Evolutionary conservation across 1,140 invertebrate genomes (phyloP).

Genomic region (Dysdera silvatica): DNA sequence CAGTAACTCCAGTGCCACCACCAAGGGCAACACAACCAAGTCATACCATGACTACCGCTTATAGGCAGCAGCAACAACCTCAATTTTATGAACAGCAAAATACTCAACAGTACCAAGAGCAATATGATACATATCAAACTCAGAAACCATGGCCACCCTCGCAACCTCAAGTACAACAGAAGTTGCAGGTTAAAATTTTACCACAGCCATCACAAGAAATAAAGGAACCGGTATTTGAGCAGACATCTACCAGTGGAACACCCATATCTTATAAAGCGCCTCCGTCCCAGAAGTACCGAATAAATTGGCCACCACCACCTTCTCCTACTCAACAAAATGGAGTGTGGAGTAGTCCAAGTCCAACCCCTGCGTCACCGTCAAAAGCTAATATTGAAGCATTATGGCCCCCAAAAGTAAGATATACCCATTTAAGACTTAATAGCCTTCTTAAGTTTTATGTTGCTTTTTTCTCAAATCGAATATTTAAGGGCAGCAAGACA

Average conservation of each 20-base stretch:
- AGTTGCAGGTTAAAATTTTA: not conserved
- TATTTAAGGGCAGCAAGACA: too few species aligned
- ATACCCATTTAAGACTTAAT: too few species aligned
- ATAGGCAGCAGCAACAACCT: too few species aligned
- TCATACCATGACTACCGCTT: too few species aligned
- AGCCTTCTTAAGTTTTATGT: too few species aligned
- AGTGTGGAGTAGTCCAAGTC: not conserved
- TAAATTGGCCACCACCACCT: conserved; percentile 16
- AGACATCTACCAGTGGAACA: conserved; percentile 21
- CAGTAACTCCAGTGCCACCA: not conserved
- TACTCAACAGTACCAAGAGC: not conserved
- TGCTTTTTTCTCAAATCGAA: too few species aligned
- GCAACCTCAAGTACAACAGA: not conserved
- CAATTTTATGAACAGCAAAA: too few species aligned
- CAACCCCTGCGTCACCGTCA: not conserved
- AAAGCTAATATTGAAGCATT: not conserved
- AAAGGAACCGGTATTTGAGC: conserved; percentile 18
- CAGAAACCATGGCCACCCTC: not conserved
- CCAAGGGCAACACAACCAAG: not conserved
- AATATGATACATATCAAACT: not conserved
- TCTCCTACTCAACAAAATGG: not conserved
- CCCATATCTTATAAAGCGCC: conserved; percentile 24
- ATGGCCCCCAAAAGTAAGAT: conserved; percentile 25
- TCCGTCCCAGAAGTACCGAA: conserved; percentile 1
- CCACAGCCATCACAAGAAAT: not conserved